Conservation (phyloP, 23 tunicate species). For the Diplosoma virens region DNA sequence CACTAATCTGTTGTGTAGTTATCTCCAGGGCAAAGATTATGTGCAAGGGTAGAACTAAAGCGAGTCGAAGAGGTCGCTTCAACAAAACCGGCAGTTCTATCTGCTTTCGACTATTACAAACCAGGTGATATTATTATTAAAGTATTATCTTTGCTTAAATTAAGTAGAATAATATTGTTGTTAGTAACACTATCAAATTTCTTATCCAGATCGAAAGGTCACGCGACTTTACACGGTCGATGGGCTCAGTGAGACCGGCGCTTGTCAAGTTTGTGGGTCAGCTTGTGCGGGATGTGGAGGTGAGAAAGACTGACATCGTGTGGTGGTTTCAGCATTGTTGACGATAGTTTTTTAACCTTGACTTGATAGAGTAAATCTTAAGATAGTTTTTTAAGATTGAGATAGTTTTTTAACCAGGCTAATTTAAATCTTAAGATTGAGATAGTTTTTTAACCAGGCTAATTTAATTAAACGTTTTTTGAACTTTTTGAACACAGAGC, state of each 20-base stretch:
- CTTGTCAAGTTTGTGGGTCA: conserved; percentile 32
- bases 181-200: not conserved
- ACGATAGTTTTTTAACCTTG: too few relatives aligned
- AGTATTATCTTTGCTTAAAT: too few relatives aligned
- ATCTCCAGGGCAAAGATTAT: conserved; percentile 2
- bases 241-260: not conserved
- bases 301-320: too few relatives aligned
- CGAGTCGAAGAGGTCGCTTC: conserved; percentile 28
- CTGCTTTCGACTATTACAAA: conserved; percentile 47
- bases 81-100: conserved; percentile 17
- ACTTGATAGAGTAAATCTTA: too few relatives aligned
- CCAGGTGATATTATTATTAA: too few relatives aligned
- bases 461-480: too few relatives aligned
- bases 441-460: too few relatives aligned
- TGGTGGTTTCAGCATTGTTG: too few relatives aligned
- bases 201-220: conserved; percentile 22
- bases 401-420: too few relatives aligned
- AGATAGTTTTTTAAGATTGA: too few relatives aligned
- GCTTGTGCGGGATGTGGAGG: conserved; percentile 34
- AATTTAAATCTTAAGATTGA: too few relatives aligned
- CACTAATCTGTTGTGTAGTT: conserved; percentile 15
- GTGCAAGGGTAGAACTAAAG: conserved; percentile 2
- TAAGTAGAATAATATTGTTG: not conserved
- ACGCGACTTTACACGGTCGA: not conserved
- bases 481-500: too few relatives aligned